phyloP scores from a whole-genome alignment of 2,888 invertebrate species.

The Pterostichus madidus region DNA sequence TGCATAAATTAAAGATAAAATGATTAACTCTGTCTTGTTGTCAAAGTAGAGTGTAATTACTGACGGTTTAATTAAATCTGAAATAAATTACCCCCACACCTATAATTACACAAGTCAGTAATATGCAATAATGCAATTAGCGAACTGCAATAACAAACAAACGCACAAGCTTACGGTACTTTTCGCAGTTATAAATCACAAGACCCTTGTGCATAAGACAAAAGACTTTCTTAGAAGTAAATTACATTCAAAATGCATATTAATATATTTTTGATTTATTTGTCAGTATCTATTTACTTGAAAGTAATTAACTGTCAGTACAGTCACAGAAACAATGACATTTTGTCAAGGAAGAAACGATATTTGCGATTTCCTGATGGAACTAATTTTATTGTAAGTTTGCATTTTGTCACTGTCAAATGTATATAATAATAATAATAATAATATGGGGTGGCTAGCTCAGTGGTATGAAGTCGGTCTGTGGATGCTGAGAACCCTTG shows the following conservation, averaged over 20 bases:
- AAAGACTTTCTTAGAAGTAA: background rate
- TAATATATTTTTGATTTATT: conserved; percentile 21
- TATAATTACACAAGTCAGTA: conserved; percentile 38
- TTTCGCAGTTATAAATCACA: background rate
- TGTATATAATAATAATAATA: background rate
- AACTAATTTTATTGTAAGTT: conserved; percentile 75
- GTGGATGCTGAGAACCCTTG: too few species aligned
- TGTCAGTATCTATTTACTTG: conserved; percentile 1
- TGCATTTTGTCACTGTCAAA: background rate
- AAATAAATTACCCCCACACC: conserved; percentile 29
- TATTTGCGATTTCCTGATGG: conserved; percentile 79
- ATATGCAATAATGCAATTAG: conserved; percentile 36
- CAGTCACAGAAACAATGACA: conserved; percentile 21
- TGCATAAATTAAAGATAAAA: conserved; percentile 18
- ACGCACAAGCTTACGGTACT: background rate
- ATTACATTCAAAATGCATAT: background rate
- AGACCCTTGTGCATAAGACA: background rate
- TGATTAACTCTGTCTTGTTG: background rate
- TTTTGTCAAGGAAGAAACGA: conserved; percentile 76
- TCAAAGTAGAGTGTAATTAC: conserved; percentile 28
- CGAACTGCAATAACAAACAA: conserved; percentile 20
- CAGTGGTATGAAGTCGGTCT: too few species aligned
- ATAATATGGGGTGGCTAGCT: too few species aligned
- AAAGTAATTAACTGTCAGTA: conserved; percentile 13
- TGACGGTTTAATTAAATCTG: conserved; percentile 34